Percentiles rank a stretch among this genome's conserved stretches.
Evolutionary conservation across 2,888 invertebrate species (phyloP).

Genomic region (Brachypterus glaber): DNA sequence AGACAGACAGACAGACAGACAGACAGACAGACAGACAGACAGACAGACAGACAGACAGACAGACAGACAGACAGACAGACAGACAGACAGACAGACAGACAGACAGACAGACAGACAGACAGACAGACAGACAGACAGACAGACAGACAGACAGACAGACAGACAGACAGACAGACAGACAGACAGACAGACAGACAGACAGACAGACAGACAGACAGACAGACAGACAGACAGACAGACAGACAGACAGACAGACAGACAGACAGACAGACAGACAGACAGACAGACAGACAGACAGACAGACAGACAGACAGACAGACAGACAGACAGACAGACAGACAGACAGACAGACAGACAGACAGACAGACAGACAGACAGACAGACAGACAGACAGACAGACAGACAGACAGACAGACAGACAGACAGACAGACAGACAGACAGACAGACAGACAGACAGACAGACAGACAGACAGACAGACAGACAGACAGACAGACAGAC

Average conservation of each 20-base stretch:
- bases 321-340: slow-evolving; percentile 2
- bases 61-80: slow-evolving; percentile 8
- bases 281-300: slow-evolving; percentile 2
- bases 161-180: slow-evolving; percentile 2
- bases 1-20: slow-evolving; percentile 8
- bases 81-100: slow-evolving; percentile 2
- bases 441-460: slow-evolving; percentile 2
- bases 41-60: slow-evolving; percentile 8
- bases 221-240: slow-evolving; percentile 2
- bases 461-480: slow-evolving; percentile 2
- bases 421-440: slow-evolving; percentile 2
- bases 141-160: slow-evolving; percentile 2
- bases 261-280: slow-evolving; percentile 2
- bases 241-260: slow-evolving; percentile 2
- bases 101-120: slow-evolving; percentile 2
- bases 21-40: slow-evolving; percentile 9
- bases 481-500: slow-evolving; percentile 4
- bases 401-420: slow-evolving; percentile 2
- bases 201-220: slow-evolving; percentile 2
- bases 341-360: slow-evolving; percentile 2
- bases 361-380: slow-evolving; percentile 2
- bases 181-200: slow-evolving; percentile 2
- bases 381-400: slow-evolving; percentile 2
- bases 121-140: slow-evolving; percentile 2
- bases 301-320: slow-evolving; percentile 2